Percentiles rank a stretch among this genome's conserved stretches.
Evolutionary conservation across 2,797 vertebrate genomes (phyloP).

Genomic region (Tragopan temminckii): DNA sequence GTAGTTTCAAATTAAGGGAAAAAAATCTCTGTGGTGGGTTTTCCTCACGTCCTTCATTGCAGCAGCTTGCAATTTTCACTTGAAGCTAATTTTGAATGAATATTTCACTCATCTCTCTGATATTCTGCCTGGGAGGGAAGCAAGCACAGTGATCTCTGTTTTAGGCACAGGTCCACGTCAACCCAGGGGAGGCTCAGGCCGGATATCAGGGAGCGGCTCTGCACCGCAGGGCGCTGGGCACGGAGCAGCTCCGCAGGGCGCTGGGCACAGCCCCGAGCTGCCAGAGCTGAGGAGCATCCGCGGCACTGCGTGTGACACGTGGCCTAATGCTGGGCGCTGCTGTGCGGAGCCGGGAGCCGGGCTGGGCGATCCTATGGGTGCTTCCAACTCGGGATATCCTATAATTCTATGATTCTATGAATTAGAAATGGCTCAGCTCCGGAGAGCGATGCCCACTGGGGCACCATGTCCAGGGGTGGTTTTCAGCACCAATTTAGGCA

Average conservation of each 20-base stretch:
- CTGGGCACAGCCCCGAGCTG: no score
- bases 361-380: no score
- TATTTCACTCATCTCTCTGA: not conserved
- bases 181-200: no score
- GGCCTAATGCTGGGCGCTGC: no score
- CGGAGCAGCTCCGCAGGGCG: no score
- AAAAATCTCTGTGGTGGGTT: not conserved
- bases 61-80: not conserved
- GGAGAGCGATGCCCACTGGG: not conserved
- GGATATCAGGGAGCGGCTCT: no score
- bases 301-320: no score
- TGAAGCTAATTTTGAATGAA: not conserved
- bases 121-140: not conserved
- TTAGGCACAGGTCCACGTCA: not conserved
- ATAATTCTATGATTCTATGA: not conserved
- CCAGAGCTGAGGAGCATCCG: no score
- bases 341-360: no score
- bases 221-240: no score
- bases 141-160: not conserved
- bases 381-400: no score
- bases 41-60: not conserved
- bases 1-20: not conserved
- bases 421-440: not conserved
- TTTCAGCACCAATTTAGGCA: accelerated
- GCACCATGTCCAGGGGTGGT: not conserved